Evolutionary conservation across 2,888 invertebrate genomes (phyloP).

Genomic region (Sabatieria punctata): DNA sequence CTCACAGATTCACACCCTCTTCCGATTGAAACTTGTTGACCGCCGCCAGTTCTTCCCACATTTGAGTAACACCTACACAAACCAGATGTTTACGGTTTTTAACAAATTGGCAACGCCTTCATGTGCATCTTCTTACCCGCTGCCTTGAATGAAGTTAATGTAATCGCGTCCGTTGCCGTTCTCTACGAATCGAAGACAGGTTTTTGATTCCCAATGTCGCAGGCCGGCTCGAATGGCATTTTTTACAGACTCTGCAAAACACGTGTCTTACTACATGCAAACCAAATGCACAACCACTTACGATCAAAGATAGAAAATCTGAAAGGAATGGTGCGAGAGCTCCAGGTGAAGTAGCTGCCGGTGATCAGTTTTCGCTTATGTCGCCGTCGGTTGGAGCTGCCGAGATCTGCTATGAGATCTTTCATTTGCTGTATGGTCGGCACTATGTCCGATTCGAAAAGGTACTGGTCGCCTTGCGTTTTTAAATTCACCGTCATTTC

Average conservation of each 20-base stretch:
- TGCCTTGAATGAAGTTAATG: not conserved
- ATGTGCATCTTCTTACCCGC: not conserved
- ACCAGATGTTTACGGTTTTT: not conserved
- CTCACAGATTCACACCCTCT: not conserved
- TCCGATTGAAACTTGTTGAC: not conserved
- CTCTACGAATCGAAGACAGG: not conserved
- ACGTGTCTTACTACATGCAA: too few species aligned
- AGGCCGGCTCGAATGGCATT: not conserved
- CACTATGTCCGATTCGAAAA: not conserved
- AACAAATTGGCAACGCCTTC: not conserved
- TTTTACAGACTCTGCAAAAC: not conserved
- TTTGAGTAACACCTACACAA: not conserved
- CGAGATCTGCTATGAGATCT: not conserved
- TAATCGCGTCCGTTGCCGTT: not conserved
- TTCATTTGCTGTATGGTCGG: not conserved
- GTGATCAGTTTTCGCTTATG: not conserved
- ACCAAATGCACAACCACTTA: too few species aligned
- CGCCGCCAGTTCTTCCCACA: not conserved
- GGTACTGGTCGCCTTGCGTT: not conserved
- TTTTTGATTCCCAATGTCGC: not conserved
- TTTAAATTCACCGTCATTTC: not conserved
- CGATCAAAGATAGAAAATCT: not conserved
- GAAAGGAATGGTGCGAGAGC: not conserved
- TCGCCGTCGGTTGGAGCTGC: not conserved
- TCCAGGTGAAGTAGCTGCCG: not conserved